Conservation (phyloP, 2,113 vertebrate species). For the Perognathus longimembris region DNA sequence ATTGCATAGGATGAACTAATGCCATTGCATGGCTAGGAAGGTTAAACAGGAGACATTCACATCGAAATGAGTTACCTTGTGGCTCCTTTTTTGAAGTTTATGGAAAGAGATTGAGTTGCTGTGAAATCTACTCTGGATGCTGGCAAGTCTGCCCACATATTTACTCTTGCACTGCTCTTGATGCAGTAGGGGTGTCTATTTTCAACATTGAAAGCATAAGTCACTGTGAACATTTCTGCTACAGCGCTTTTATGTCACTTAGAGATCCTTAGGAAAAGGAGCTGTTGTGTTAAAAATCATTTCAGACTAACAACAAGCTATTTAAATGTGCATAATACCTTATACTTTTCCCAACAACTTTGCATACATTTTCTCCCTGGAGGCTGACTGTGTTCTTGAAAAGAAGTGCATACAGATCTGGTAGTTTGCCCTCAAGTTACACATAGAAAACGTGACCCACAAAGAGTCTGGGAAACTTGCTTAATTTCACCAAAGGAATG, state of each 20-base stretch:
- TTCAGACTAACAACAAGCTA: background rate
- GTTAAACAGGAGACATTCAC: slow-evolving; percentile 44
- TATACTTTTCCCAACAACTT: background rate
- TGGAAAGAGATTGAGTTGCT: background rate
- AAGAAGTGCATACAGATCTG: background rate
- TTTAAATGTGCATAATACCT: background rate
- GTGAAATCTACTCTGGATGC: slow-evolving; percentile 11
- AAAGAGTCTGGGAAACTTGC: background rate
- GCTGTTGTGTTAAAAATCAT: background rate
- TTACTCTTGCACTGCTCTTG: slow-evolving; percentile 25
- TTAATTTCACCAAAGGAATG: background rate
- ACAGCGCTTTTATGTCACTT: background rate
- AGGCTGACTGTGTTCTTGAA: background rate
- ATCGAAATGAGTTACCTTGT: slow-evolving; percentile 4
- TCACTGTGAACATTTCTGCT: background rate
- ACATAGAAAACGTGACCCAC: background rate
- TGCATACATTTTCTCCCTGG: background rate
- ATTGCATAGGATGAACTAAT: slow-evolving; percentile 39
- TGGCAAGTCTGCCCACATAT: background rate
- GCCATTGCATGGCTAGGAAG: background rate
- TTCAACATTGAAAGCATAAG: background rate
- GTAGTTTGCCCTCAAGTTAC: background rate
- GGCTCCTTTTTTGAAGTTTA: background rate
- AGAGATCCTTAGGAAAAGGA: background rate
- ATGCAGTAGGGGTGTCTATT: background rate